Conservation (phyloP, 64 coral and sea anemone species). For the Stichodactyla mertensii region DNA sequence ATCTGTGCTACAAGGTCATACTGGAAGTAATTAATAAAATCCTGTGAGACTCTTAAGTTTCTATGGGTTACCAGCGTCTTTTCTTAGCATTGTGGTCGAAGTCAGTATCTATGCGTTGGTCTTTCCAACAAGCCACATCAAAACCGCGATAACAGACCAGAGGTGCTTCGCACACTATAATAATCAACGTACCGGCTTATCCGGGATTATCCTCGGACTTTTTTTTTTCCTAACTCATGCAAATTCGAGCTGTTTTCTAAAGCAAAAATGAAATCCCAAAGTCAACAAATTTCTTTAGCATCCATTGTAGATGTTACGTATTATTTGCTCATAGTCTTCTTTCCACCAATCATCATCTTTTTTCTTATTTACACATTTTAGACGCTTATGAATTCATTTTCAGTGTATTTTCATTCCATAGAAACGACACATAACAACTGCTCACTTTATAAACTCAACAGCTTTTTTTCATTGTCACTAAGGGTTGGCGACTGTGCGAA, state of each 20-base stretch:
- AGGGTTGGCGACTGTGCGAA: background rate
- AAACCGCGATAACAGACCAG: background rate
- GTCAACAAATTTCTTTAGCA: background rate
- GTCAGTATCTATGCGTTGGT: background rate
- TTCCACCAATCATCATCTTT: slow-evolving; percentile 20
- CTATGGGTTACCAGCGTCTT: background rate
- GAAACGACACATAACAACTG: slow-evolving; percentile 46
- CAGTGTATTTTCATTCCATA: slow-evolving; percentile 16
- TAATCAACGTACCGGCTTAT: background rate
- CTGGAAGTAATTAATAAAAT: too few relatives aligned
- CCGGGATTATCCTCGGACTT: background rate
- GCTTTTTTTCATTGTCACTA: background rate
- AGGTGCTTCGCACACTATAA: background rate
- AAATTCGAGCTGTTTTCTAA: slow-evolving; percentile 17
- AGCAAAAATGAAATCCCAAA: background rate
- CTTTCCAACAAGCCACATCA: background rate
- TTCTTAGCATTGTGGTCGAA: background rate
- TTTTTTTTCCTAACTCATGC: slow-evolving; percentile 14
- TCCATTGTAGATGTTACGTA: background rate
- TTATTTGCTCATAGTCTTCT: background rate
- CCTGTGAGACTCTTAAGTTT: background rate
- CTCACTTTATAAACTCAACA: slow-evolving; percentile 6
- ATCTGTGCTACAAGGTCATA: too few relatives aligned
- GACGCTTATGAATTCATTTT: slow-evolving; percentile 19
- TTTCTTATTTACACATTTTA: slow-evolving; percentile 24